A percentile compares a stretch with the other conserved stretches of the same genome.
Evolutionary conservation across 2,888 invertebrate species (phyloP).

Genomic region (Polylopha cassiicola): DNA sequence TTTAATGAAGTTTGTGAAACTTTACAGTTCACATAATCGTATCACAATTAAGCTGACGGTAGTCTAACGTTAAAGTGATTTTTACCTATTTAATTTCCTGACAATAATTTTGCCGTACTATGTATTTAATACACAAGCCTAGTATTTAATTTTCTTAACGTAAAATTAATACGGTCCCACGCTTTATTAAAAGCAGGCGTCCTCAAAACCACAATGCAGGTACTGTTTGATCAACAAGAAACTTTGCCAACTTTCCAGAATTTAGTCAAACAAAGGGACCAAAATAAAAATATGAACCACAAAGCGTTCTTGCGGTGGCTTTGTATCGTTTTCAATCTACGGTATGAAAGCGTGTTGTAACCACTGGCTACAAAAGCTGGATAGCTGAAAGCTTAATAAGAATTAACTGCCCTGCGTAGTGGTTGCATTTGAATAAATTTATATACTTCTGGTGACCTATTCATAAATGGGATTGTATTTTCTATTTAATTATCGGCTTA

Average conservation of each 20-base stretch:
- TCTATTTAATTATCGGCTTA: no score
- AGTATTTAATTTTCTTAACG: no score
- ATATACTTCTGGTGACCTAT: no score
- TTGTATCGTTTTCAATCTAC: conserved; percentile 68
- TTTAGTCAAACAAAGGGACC: conserved; percentile 40
- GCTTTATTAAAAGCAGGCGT: conserved; percentile 3
- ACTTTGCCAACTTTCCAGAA: conserved; percentile 35
- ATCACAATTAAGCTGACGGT: no score
- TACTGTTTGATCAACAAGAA: conserved; percentile 43
- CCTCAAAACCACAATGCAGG: conserved; percentile 27
- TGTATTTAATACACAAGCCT: no score
- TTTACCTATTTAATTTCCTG: no score
- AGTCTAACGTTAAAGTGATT: no score
- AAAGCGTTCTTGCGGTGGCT: conserved; percentile 68
- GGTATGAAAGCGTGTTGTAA: conserved; percentile 62
- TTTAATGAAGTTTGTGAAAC: no score
- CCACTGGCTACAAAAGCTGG: conserved; percentile 63
- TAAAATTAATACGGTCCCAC: background rate
- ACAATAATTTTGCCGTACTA: no score
- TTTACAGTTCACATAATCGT: no score
- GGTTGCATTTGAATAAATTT: no score
- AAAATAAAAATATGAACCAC: conserved; percentile 62
- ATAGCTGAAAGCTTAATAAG: conserved; percentile 63
- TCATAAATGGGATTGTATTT: no score
- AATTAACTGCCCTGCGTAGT: conserved; percentile 41